phyloP scores from a whole-genome alignment of 2,113 vertebrate species.

The Erinaceus europaeus region DNA sequence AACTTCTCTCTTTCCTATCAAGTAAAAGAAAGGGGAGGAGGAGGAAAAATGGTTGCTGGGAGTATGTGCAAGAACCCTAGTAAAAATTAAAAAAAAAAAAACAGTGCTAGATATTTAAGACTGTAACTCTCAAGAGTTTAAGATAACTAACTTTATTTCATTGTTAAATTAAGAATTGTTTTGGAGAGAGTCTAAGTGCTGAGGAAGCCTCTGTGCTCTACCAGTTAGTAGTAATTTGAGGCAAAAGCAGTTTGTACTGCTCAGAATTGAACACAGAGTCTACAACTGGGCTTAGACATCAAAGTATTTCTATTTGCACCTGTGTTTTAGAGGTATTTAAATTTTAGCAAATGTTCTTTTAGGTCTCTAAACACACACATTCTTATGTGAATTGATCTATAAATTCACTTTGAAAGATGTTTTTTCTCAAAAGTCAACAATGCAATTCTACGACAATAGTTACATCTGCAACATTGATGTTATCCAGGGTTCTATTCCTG shows the following conservation, averaged over 20 bases:
- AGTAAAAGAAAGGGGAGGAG: too few species aligned
- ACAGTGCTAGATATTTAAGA: not conserved
- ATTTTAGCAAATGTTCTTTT: not conserved
- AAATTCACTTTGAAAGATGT: not conserved
- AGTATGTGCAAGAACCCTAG: too few species aligned
- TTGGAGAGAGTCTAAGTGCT: not conserved
- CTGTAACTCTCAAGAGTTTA: too few species aligned
- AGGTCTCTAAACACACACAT: not conserved
- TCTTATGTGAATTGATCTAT: not conserved
- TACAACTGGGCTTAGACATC: not conserved
- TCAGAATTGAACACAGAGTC: not conserved
- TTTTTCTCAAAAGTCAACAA: not conserved
- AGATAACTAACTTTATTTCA: not conserved
- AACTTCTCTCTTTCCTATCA: too few species aligned
- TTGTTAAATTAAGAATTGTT: not conserved
- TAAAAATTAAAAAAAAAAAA: too few species aligned
- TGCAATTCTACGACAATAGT: not conserved
- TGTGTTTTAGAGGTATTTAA: not conserved
- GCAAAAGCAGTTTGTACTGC: not conserved
- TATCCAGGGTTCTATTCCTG: not conserved
- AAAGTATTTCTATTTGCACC: slow-evolving; percentile 33
- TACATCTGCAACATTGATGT: not conserved
- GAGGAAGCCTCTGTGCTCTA: not conserved
- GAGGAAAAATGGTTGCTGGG: too few species aligned
- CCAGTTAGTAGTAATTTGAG: not conserved